Evolutionary conservation across 2,797 vertebrate genomes (phyloP).

Genomic region (Tokudaia muenninki): DNA sequence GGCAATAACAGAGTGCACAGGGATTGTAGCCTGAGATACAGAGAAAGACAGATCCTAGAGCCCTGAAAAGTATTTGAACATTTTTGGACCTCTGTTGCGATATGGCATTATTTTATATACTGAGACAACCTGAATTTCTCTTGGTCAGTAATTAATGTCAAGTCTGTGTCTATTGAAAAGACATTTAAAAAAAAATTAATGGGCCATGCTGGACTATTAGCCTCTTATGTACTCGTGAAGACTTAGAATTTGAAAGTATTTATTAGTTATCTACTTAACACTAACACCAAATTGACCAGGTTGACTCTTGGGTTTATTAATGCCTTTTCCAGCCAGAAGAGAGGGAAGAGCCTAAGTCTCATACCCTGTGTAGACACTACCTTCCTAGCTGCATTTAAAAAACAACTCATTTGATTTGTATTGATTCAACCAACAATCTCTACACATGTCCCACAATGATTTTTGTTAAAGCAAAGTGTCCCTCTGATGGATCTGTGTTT

Average conservation of each 20-base stretch:
- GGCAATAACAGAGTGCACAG: not conserved
- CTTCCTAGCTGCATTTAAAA: not conserved
- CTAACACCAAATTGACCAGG: slow-evolving; percentile 24
- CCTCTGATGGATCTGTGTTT: not conserved
- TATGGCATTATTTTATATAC: slow-evolving; percentile 50
- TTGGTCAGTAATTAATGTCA: slow-evolving; percentile 3
- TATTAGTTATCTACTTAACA: slow-evolving; percentile 55
- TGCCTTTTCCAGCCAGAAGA: slow-evolving; percentile 59
- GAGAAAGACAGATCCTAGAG: not conserved
- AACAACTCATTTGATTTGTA: not conserved
- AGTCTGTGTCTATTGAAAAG: slow-evolving; percentile 26
- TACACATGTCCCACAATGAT: not conserved
- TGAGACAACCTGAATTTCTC: slow-evolving; percentile 55
- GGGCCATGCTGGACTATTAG: slow-evolving; percentile 26
- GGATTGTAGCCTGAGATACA: not conserved
- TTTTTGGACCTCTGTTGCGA: slow-evolving; percentile 25
- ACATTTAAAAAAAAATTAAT: slow-evolving; percentile 52
- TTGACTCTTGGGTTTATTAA: slow-evolving; percentile 44
- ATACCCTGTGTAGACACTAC: not conserved
- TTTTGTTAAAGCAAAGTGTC: not conserved
- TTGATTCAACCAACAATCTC: not conserved
- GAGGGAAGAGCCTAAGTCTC: slow-evolving; percentile 31
- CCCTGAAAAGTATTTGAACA: slow-evolving; percentile 10
- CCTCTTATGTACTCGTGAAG: slow-evolving; percentile 36
- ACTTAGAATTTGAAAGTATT: slow-evolving; percentile 36